phyloP scores from a whole-genome alignment of 2,888 invertebrate species.

The Girardia tigrina region DNA sequence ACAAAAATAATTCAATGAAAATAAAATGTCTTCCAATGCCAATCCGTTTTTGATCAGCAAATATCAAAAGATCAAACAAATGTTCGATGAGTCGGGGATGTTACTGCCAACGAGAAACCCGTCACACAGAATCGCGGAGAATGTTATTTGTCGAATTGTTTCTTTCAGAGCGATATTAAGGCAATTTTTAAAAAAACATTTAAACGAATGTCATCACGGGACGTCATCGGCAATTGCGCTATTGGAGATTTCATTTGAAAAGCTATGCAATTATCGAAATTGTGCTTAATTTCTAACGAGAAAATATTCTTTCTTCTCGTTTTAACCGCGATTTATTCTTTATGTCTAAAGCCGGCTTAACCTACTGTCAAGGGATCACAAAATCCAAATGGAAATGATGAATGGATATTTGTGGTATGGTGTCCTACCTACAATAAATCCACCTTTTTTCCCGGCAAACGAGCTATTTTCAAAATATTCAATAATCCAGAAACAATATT shows the following conservation, averaged over 20 bases:
- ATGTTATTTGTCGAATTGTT: slow-evolving; percentile 19
- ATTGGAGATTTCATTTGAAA: slow-evolving; percentile 19
- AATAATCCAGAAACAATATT: no score
- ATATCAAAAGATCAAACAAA: slow-evolving; percentile 12
- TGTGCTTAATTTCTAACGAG: no score
- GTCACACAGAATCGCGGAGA: slow-evolving; percentile 3
- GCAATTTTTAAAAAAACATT: background rate
- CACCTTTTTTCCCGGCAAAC: no score
- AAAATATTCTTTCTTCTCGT: no score
- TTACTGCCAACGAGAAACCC: slow-evolving; percentile 1
- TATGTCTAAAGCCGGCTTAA: no score
- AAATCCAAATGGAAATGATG: no score
- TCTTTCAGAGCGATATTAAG: background rate
- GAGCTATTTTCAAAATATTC: no score
- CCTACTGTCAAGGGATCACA: no score
- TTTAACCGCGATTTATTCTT: no score
- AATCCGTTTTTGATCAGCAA: background rate
- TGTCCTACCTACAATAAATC: no score
- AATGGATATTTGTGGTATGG: no score
- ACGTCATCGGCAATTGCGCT: background rate
- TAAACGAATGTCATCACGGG: background rate
- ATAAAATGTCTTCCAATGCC: background rate
- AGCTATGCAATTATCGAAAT: slow-evolving; percentile 16
- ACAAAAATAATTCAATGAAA: slow-evolving; percentile 23
- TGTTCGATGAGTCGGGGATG: background rate